Evolutionary conservation across 1,140 invertebrate species (phyloP).

Genomic region (Cyrtorhinus lividipennis): DNA sequence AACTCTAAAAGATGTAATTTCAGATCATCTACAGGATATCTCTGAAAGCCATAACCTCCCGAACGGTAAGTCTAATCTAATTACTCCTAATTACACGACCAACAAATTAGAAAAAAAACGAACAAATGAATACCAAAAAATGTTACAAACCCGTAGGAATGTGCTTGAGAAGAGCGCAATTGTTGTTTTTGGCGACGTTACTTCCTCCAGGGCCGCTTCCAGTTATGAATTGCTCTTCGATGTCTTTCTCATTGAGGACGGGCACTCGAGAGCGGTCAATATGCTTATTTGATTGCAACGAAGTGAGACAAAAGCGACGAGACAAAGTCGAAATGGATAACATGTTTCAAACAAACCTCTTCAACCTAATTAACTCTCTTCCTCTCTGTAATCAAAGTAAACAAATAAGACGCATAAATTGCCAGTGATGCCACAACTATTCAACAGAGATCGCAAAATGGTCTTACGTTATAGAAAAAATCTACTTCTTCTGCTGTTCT

Average conservation of each 20-base stretch:
- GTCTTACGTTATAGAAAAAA: conserved; percentile 41
- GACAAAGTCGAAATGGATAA: background rate
- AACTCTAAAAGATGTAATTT: no score
- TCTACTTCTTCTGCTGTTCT: conserved; percentile 35
- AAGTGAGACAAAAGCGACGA: background rate
- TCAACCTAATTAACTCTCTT: conserved; percentile 30
- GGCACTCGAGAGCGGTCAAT: conserved; percentile 47
- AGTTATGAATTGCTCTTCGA: conserved; percentile 60
- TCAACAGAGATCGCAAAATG: no score
- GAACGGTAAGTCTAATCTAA: no score
- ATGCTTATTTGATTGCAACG: background rate
- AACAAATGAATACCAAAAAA: no score
- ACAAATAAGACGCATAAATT: conserved; percentile 20
- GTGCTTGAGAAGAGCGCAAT: background rate
- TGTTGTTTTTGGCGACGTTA: conserved; percentile 49
- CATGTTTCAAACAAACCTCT: conserved; percentile 32
- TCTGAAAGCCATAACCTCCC: no score
- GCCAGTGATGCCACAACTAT: conserved; percentile 10
- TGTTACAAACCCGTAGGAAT: background rate
- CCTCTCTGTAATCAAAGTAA: conserved; percentile 39
- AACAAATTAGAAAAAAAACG: no score
- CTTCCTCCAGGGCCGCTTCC: conserved; percentile 76
- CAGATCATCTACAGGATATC: no score
- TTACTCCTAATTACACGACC: no score
- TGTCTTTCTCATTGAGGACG: conserved; percentile 51